A percentile compares a stretch with the other conserved stretches of the same genome.
These are phyloP conservation scores for Cryptoprocta ferox DNA, from an alignment of 2,797 vertebrate genomes.

Conservation along the genomic window DNA sequence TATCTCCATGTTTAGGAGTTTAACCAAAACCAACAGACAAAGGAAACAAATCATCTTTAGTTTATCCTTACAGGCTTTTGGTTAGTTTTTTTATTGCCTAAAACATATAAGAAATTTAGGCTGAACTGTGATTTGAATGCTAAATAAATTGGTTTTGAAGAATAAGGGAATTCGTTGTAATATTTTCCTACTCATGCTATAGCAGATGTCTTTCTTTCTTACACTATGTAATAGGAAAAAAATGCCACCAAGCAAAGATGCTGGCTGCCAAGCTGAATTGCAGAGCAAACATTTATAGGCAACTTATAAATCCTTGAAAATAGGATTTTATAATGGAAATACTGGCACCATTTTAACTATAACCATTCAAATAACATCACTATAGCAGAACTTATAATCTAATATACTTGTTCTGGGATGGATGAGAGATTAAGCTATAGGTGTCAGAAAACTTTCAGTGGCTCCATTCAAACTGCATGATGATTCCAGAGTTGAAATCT, in stretches of 20 bases:
- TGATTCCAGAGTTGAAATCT: constrained; percentile 74
- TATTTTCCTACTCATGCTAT: constrained; percentile 48
- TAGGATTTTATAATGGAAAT: constrained; percentile 79
- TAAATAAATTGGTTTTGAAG: constrained; percentile 51
- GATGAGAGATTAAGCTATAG: constrained; percentile 70
- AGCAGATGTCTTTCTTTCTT: constrained; percentile 45
- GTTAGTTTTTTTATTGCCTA: not conserved
- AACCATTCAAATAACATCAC: constrained; percentile 78
- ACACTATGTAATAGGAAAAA: constrained; percentile 46
- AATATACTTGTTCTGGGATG: constrained; percentile 78
- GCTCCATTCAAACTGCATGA: constrained; percentile 77
- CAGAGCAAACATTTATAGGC: constrained; percentile 71
- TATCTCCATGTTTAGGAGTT: not conserved
- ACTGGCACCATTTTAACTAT: constrained; percentile 77
- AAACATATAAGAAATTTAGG: not conserved
- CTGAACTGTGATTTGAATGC: constrained; percentile 39
- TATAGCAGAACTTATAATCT: constrained; percentile 77
- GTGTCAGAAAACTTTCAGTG: constrained; percentile 68
- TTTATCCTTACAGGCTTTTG: not conserved
- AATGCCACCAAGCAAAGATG: constrained; percentile 31
- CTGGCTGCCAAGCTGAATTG: constrained; percentile 32
- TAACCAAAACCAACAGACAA: constrained; percentile 32
- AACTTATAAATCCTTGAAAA: constrained; percentile 79
- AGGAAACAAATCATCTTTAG: not conserved
- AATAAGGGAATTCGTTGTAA: not conserved